Evolutionary conservation across 2,888 invertebrate genomes (phyloP).

Genomic region (Phasia obesa): DNA sequence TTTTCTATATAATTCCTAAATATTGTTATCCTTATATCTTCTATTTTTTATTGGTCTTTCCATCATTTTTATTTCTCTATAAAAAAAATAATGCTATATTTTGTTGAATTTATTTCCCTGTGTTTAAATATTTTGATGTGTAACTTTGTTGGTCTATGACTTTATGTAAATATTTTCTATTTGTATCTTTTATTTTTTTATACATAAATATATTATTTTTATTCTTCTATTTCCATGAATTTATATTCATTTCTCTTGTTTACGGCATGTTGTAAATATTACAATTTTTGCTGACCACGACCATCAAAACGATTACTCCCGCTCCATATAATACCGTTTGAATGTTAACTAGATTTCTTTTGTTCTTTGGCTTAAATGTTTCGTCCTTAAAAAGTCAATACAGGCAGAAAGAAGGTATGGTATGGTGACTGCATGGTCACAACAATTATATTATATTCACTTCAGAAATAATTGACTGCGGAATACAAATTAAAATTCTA

Average conservation of each 20-base stretch:
- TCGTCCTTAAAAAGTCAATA: slow-evolving; percentile 19
- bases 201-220: background rate
- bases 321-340: slow-evolving; percentile 54
- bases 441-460: too few species aligned
- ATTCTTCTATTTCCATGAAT: slow-evolving; percentile 19
- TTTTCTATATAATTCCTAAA: slow-evolving; percentile 23
- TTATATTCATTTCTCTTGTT: slow-evolving; percentile 37
- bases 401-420: too few species aligned
- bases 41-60: slow-evolving; percentile 55
- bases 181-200: slow-evolving; percentile 23
- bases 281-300: slow-evolving; percentile 65
- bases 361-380: slow-evolving; percentile 27
- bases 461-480: too few species aligned
- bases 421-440: too few species aligned
- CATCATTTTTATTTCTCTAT: slow-evolving; percentile 50
- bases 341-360: slow-evolving; percentile 38
- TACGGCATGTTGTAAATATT: slow-evolving; percentile 55
- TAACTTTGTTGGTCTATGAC: slow-evolving; percentile 25
- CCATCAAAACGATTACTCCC: slow-evolving; percentile 67
- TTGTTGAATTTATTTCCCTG: slow-evolving; percentile 50
- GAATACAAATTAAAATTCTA: too few species aligned
- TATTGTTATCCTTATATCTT: slow-evolving; percentile 51
- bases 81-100: slow-evolving; percentile 19
- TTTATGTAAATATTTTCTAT: slow-evolving; percentile 45
- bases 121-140: slow-evolving; percentile 40